Conservation (phyloP, 2,888 invertebrate species). For the Chloroclysta siterata region DNA sequence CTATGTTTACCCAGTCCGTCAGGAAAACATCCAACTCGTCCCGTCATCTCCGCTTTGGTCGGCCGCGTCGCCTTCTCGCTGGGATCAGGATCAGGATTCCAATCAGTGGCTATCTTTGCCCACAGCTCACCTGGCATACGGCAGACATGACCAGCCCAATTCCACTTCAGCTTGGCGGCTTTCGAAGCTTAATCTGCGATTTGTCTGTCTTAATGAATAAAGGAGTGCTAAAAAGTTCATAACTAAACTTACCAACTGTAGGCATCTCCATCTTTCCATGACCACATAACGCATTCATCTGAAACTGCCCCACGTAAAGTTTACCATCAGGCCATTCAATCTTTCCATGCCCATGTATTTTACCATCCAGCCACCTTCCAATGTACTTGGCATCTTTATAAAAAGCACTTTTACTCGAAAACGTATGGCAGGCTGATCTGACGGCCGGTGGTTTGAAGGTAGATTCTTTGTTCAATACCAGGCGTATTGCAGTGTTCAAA, state of each 20-base stretch:
- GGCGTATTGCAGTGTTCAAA: conserved; percentile 89
- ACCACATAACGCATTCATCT: conserved; percentile 89
- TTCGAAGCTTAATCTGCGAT: too few relatives aligned
- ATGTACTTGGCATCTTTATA: conserved; percentile 92
- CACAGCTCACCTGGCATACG: too few relatives aligned
- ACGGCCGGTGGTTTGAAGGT: conserved; percentile 88
- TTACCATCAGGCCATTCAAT: conserved; percentile 93
- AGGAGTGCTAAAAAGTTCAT: neutral
- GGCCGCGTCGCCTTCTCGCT: too few relatives aligned
- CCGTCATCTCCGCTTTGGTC: too few relatives aligned
- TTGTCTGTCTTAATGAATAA: too few relatives aligned
- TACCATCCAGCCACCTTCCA: conserved; percentile 93
- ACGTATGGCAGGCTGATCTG: conserved; percentile 89
- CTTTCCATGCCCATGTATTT: conserved; percentile 93
- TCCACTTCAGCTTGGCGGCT: too few relatives aligned
- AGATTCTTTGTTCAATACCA: conserved; percentile 86
- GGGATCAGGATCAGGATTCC: too few relatives aligned
- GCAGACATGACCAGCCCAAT: too few relatives aligned
- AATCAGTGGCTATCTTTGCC: too few relatives aligned
- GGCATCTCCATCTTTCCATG: conserved; percentile 89
- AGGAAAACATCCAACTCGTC: too few relatives aligned
- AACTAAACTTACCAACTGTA: conserved; percentile 75
- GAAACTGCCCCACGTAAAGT: conserved; percentile 92
- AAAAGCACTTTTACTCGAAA: conserved; percentile 87
- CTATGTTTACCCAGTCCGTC: too few relatives aligned